Evolutionary conservation across 2,113 vertebrate genomes (phyloP).

Genomic region (Fregata magnificens): DNA sequence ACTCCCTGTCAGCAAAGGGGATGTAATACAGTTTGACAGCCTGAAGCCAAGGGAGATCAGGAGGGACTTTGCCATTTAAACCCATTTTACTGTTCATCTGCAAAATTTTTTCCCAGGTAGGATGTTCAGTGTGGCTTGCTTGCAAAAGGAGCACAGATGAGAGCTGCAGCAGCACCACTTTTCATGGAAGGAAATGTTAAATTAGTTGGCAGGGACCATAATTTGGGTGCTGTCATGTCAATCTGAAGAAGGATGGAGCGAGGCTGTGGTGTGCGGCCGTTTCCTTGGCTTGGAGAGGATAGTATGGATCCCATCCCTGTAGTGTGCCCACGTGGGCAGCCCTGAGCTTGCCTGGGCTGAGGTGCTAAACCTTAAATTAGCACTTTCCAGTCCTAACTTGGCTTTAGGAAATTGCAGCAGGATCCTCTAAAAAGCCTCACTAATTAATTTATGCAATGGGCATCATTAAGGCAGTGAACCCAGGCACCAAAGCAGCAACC

Average conservation of each 20-base stretch:
- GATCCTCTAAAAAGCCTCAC: neutral
- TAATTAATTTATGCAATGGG: neutral
- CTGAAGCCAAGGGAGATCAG: neutral
- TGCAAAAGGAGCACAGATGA: neutral
- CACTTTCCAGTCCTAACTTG: neutral
- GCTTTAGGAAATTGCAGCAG: neutral
- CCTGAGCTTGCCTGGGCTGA: no score
- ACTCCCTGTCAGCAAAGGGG: no score
- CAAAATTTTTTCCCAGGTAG: neutral
- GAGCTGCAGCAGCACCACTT: neutral
- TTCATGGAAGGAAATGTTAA: neutral
- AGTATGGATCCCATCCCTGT: neutral
- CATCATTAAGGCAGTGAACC: neutral
- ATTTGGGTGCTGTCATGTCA: no score
- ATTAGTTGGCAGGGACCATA: neutral
- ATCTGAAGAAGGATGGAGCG: neutral
- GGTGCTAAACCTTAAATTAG: neutral
- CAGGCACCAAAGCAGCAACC: neutral
- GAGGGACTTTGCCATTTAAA: neutral
- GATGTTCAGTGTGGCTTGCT: neutral
- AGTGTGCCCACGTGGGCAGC: neutral
- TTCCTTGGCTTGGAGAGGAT: neutral
- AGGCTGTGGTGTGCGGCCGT: accelerated
- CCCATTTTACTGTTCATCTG: neutral
- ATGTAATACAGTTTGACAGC: neutral